phyloP scores from a whole-genome alignment of 2,888 invertebrate genomes.

The Acrobasis consociella region DNA sequence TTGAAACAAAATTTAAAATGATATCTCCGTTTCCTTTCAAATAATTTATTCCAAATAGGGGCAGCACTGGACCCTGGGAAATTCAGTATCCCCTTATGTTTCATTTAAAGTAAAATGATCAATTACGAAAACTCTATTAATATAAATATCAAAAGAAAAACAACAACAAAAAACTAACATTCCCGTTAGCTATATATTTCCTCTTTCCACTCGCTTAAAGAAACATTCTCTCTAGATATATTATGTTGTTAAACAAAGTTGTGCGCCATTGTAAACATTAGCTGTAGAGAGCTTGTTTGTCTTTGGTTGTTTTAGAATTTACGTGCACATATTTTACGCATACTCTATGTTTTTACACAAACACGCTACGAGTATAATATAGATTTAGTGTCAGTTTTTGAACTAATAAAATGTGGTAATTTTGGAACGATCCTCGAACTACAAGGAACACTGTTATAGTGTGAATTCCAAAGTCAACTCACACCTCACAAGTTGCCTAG shows the following conservation, averaged over 20 bases:
- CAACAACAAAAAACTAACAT: not conserved
- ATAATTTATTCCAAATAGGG: too few relatives aligned
- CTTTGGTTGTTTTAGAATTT: conserved; percentile 2
- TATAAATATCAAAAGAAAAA: not conserved
- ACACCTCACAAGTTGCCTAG: too few relatives aligned
- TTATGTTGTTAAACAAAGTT: conserved; percentile 12
- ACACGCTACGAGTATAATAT: not conserved
- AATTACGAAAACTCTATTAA: too few relatives aligned
- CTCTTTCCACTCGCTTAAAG: conserved; percentile 9
- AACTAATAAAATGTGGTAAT: not conserved
- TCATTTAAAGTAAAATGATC: too few relatives aligned
- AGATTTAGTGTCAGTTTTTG: not conserved
- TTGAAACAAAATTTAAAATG: too few relatives aligned
- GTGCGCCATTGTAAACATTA: conserved; percentile 11
- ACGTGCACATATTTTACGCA: not conserved
- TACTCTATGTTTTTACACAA: not conserved
- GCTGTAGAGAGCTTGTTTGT: conserved; percentile 2
- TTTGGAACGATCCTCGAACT: not conserved
- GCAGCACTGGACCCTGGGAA: too few relatives aligned
- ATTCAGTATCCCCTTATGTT: too few relatives aligned
- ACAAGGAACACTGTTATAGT: too few relatives aligned
- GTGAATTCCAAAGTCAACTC: too few relatives aligned
- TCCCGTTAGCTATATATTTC: not conserved
- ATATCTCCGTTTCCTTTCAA: too few relatives aligned
- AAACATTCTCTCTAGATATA: conserved; percentile 19